Evolutionary conservation across 2,888 invertebrate species (phyloP), one percentile per base, ranked within the genome.

Genomic region (Choreutis nemorana): DNA sequence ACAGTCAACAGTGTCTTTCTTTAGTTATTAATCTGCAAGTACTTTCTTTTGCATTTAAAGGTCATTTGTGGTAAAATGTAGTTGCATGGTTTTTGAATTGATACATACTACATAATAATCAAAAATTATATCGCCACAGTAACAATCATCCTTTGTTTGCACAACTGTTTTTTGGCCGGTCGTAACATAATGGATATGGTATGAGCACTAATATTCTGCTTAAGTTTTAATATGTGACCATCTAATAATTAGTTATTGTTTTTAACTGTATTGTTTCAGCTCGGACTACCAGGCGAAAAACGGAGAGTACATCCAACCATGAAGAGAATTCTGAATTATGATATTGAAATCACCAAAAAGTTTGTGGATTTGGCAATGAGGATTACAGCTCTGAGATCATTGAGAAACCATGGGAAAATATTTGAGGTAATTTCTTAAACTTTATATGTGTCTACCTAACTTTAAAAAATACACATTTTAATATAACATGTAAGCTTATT

Each of bases 371-470:
- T 56, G 40, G 71, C 78, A 5, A 55, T 81, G 25, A 70, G 61
- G 42, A 61, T 64, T 29, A 62, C 82, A 14, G 70, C 81, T 3
- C 44, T 83, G 24, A 66, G 78, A 34, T 78, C 82, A 5, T 53
- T 81, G 26, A 66, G 78, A n/a, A 73, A 73, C 32, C 81, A 83
- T 62, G 78, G 80, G 8, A 79, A 78, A 54, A 64, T 80, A 29
- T 60, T 84, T 38, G 84, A 84, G 75, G 84, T 83, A 64, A 39
- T 34, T 1, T 4, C 11, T 18, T 7, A 18, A 7, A 6, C 18
- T 6, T 6, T 5, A 6, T 7, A 6, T 6, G 5, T 7, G 18
- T 18, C 5, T n/a, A 6, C 21, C 7, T 21, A 6, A 10, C n/a
- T 21, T 21, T 21, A n/a, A 21, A 3, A 21, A n/a, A 21, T 5